phyloP scores from a whole-genome alignment of 2,888 invertebrate genomes.

The Dynastes tityus region DNA sequence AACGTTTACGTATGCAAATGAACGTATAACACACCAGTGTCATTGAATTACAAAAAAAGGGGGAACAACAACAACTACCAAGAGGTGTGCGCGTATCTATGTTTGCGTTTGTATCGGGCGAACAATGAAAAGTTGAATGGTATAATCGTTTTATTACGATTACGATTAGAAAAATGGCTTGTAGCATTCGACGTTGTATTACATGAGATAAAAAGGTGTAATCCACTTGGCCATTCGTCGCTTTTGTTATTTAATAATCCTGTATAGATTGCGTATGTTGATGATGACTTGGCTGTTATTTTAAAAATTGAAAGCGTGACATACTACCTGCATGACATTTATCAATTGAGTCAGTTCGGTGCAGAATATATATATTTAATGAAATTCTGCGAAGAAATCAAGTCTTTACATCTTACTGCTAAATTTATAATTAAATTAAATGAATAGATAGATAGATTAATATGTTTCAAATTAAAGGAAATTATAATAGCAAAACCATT shows the following conservation, averaged over 20 bases:
- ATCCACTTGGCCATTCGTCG: constrained; percentile 1
- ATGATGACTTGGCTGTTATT: background rate
- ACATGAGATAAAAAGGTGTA: constrained; percentile 26
- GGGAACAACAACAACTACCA: constrained; percentile 16
- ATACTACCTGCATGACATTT: constrained; percentile 1
- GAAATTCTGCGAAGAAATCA: background rate
- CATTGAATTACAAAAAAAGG: constrained; percentile 26
- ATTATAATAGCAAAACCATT: too few species aligned
- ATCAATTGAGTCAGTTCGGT: background rate
- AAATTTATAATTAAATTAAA: too few species aligned
- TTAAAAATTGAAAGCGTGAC: background rate
- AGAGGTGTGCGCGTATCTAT: constrained; percentile 15
- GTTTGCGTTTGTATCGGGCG: background rate
- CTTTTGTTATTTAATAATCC: constrained; percentile 16
- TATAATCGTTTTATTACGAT: background rate
- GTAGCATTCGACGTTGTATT: constrained; percentile 2
- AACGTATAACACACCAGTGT: constrained; percentile 14
- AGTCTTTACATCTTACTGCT: too few species aligned
- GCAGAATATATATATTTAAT: background rate
- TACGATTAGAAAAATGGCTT: constrained; percentile 29
- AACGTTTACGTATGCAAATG: constrained; percentile 28
- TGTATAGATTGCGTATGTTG: background rate
- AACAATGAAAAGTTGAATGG: constrained; percentile 28
- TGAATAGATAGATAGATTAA: too few species aligned
- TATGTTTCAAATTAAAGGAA: too few species aligned